Evolutionary conservation across 2,888 invertebrate species (phyloP), one percentile per base, ranked within the genome.

Genomic region (Philopedon plagiatum): DNA sequence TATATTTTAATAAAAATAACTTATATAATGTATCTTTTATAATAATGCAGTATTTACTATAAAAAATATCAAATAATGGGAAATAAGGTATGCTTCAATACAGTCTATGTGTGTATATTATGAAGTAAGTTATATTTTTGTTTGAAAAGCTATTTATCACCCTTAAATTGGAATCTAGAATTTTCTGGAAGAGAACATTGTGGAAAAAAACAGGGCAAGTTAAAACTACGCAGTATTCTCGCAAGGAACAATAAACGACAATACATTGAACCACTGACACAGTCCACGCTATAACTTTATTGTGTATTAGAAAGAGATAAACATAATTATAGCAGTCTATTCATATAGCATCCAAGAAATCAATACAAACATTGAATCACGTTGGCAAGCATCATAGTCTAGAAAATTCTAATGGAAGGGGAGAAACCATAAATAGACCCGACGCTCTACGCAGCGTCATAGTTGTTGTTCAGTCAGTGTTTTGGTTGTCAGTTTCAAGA

Each of bases 361-460:
- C 66, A 66, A 66, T 66, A 66, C 57, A n/a, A 37, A 21, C 51
- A 39, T 5, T 37, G 32, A 32, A 37, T 57, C 66, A 66, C 66
- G 66, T 57, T 46, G 58, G 29, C 57, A 18, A 44, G 41, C 58
- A 46, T 57, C 58, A 46, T 19, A 18, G 8, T 66, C 58, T 9
- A 57, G 66, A 44, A 66, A 29, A 66, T 56, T 66, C 49, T 46
- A 23, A 15, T 32, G 19, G 57, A 34, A 39, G 64, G 64, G 58
- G 23, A 8, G 41, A 57, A 21, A 32, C 29, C 58, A 56, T 64
- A 64, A 56, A 66, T 66, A 46, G 19, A 32, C 3, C 15, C 8
- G 5, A 18, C 19, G 46, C 32, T 1, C n/a, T 19, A 8, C 1
- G 11, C 0, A 13, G 13, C 49, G 19, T 44, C 44, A 32, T 29